A percentile compares a stretch with the other conserved stretches of the same genome.
phyloP scores from a whole-genome alignment of 64 coral and sea anemone genomes.

The Stichodactyla helianthus region DNA sequence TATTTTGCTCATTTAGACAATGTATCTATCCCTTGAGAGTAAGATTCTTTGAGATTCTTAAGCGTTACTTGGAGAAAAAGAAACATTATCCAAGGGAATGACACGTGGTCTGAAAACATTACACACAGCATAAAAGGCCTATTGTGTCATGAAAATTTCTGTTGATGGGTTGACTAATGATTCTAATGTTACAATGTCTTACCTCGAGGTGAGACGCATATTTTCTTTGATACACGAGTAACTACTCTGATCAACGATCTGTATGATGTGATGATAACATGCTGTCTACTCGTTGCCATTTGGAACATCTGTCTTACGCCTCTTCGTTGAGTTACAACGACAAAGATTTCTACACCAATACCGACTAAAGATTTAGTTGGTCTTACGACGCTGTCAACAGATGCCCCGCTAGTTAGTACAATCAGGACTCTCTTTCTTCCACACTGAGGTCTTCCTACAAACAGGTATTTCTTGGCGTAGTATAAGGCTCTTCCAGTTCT shows the following conservation, averaged over 20 bases:
- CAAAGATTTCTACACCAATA: constrained; percentile 44
- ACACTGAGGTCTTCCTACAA: constrained; percentile 18
- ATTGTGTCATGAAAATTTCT: too few species aligned
- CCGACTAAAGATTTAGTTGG: background rate
- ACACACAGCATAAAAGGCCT: too few species aligned
- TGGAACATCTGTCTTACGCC: background rate
- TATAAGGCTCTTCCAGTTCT: constrained; percentile 31
- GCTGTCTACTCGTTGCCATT: constrained; percentile 28
- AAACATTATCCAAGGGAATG: too few species aligned
- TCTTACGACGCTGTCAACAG: background rate
- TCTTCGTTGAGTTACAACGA: background rate
- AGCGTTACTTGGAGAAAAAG: too few species aligned
- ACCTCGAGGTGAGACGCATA: constrained; percentile 53
- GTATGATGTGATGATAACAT: background rate
- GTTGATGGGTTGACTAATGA: background rate
- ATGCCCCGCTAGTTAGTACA: background rate
- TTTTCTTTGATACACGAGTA: background rate
- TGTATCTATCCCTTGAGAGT: too few species aligned
- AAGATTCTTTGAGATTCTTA: too few species aligned
- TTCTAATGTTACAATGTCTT: background rate
- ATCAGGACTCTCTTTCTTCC: constrained; percentile 25
- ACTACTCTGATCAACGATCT: constrained; percentile 4
- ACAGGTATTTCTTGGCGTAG: constrained; percentile 42
- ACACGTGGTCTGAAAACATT: too few species aligned
- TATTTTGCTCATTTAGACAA: too few species aligned